Percentiles rank a stretch among this genome's conserved stretches.
Conservation (phyloP, 2,888 invertebrate species). For the Choristoneura rosaceana region DNA sequence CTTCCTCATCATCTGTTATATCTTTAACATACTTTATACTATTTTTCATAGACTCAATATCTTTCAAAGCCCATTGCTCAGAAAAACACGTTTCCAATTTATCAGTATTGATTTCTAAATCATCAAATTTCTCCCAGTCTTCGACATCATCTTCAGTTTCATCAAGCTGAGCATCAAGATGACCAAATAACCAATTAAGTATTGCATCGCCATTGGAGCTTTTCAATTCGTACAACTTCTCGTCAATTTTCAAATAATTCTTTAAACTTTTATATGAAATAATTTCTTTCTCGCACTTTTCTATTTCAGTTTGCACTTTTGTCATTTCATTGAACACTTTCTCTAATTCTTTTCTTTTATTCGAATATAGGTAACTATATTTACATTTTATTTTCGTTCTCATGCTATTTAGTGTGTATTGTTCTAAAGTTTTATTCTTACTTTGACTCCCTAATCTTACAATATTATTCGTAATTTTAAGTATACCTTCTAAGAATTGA, state of each 20-base stretch:
- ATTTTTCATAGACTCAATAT: slow-evolving; percentile 69
- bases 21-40: slow-evolving; percentile 69
- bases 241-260: slow-evolving; percentile 59
- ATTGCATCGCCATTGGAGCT: slow-evolving; percentile 65
- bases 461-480: slow-evolving; percentile 84
- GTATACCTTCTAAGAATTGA: slow-evolving; percentile 91
- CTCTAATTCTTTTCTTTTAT: slow-evolving; percentile 66
- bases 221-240: slow-evolving; percentile 58
- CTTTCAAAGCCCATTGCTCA: slow-evolving; percentile 65
- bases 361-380: slow-evolving; percentile 67
- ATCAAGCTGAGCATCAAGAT: slow-evolving; percentile 49
- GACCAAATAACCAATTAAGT: slow-evolving; percentile 69
- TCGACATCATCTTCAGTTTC: slow-evolving; percentile 50
- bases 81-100: slow-evolving; percentile 72
- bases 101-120: slow-evolving; percentile 50
- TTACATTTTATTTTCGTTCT: slow-evolving; percentile 69
- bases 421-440: slow-evolving; percentile 83
- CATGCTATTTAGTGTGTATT: slow-evolving; percentile 79
- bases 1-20: slow-evolving; percentile 58
- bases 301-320: slow-evolving; percentile 70
- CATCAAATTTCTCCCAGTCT: slow-evolving; percentile 60
- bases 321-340: slow-evolving; percentile 68
- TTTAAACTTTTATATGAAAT: slow-evolving; percentile 65
- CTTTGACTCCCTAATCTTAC: slow-evolving; percentile 90
- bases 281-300: slow-evolving; percentile 73